phyloP scores from a whole-genome alignment of 30 jellyfish, hydroid and myxozoan species.

The Chironex yamaguchii region DNA sequence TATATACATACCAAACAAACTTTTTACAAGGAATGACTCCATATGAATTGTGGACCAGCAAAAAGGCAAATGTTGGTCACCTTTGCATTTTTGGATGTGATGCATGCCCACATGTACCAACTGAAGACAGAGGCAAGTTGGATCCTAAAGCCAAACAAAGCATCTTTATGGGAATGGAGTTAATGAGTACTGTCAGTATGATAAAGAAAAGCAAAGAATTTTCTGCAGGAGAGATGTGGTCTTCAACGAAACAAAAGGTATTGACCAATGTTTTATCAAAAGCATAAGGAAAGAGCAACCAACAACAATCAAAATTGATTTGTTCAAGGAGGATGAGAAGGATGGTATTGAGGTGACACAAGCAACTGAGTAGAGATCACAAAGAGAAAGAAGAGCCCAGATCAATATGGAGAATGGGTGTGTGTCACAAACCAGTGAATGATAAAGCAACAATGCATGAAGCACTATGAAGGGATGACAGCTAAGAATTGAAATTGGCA shows the following conservation, averaged over 20 bases:
- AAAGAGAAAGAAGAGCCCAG: too few species aligned
- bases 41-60: constrained; percentile 39
- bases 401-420: too few species aligned
- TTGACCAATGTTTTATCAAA: too few species aligned
- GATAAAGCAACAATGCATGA: too few species aligned
- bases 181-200: constrained; percentile 3
- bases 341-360: too few species aligned
- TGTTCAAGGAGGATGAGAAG: too few species aligned
- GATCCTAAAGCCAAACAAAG: constrained; percentile 25
- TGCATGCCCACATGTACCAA: constrained; percentile 17
- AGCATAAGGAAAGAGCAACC: too few species aligned
- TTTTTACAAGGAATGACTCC: constrained; percentile 31
- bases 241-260: constrained; percentile 35
- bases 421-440: too few species aligned
- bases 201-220: neutral
- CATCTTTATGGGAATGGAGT: constrained; percentile 1
- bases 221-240: constrained; percentile 27
- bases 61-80: constrained; percentile 33
- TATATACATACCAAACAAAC: constrained; percentile 19
- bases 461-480: too few species aligned
- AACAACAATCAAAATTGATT: too few species aligned
- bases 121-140: constrained; percentile 21
- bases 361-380: too few species aligned
- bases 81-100: constrained; percentile 39
- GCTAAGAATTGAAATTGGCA: too few species aligned